Conservation (phyloP, 1,140 invertebrate species). For the Leptopilina clavipes region DNA sequence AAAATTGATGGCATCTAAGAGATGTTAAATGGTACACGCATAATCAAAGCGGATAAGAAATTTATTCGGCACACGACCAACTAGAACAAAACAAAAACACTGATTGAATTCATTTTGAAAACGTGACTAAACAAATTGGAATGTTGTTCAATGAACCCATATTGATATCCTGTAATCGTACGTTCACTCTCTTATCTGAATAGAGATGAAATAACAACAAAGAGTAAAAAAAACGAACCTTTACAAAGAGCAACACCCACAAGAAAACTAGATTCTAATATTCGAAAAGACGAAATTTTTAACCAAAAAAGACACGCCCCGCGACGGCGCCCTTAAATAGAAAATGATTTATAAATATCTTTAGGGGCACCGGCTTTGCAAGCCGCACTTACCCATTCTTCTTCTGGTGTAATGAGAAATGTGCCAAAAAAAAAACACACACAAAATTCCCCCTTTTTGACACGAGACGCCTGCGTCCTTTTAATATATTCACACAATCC, state of each 20-base stretch:
- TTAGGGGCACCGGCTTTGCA: conserved; percentile 30
- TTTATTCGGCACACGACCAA: background rate
- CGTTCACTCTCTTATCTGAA: background rate
- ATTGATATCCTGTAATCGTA: background rate
- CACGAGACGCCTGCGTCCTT: conserved; percentile 42
- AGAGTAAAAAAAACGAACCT: conserved; percentile 27
- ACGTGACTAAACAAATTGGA: conserved; percentile 18
- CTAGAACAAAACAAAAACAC: background rate
- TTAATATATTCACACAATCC: background rate
- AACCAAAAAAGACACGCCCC: conserved; percentile 54
- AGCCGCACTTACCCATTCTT: conserved; percentile 59
- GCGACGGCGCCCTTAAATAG: conserved; percentile 48
- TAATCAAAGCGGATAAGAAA: too few species aligned
- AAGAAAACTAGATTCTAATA: background rate
- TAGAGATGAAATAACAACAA: too few species aligned
- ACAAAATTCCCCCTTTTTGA: conserved; percentile 36
- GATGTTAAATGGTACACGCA: too few species aligned
- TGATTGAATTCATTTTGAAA: background rate
- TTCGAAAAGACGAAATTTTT: conserved; percentile 37
- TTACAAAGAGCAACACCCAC: background rate
- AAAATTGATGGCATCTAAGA: too few species aligned
- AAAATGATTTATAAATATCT: conserved; percentile 56
- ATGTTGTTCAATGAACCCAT: conserved; percentile 15
- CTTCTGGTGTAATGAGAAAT: conserved; percentile 40
- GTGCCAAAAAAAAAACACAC: background rate